phyloP scores from a whole-genome alignment of 2,113 vertebrate genomes.

The Cnemophilus loriae region DNA sequence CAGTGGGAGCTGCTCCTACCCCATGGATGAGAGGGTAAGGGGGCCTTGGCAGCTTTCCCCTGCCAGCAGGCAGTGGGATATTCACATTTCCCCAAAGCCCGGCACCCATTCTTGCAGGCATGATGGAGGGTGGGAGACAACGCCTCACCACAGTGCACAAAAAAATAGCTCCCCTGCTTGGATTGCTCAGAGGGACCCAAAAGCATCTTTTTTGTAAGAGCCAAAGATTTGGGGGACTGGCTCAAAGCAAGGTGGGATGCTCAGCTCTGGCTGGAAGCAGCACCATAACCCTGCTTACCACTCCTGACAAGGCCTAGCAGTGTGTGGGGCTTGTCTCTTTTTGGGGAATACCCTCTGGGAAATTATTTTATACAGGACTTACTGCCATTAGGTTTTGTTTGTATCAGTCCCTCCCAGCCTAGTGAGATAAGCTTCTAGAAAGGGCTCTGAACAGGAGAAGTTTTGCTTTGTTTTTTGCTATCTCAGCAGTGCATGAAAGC shows the following conservation, averaged over 20 bases:
- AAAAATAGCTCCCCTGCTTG: background rate
- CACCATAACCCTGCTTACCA: background rate
- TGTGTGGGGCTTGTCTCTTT: background rate
- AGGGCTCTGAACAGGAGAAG: background rate
- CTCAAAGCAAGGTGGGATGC: background rate
- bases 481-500: conserved; percentile 1
- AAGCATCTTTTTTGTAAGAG: background rate
- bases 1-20: background rate
- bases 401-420: background rate
- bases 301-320: background rate
- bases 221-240: background rate
- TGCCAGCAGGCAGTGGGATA: fast-evolving
- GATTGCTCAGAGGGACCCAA: background rate
- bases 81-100: background rate
- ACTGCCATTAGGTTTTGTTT: background rate
- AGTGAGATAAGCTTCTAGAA: background rate
- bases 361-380: background rate
- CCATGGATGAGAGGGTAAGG: background rate
- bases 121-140: background rate
- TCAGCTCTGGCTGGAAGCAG: background rate
- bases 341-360: background rate
- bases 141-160: background rate
- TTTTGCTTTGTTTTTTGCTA: conserved; percentile 20
- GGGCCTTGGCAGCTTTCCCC: background rate
- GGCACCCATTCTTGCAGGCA: background rate